Conservation (phyloP, 2,888 invertebrate species). For the Hydraecia micacea region DNA sequence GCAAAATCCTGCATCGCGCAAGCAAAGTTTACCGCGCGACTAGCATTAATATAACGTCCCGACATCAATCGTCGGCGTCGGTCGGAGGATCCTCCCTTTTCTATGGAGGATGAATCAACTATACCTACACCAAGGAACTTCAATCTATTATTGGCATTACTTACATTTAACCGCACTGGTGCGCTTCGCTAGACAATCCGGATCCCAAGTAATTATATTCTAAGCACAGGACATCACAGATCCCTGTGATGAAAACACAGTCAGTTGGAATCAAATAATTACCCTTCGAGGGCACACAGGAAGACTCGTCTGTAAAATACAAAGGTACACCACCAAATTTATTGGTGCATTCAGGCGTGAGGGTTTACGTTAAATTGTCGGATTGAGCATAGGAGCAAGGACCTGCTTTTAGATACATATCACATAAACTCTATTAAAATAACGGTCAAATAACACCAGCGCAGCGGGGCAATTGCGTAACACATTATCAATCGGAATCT, state of each 20-base stretch:
- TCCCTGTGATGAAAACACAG: conserved; percentile 14
- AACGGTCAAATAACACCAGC: background rate
- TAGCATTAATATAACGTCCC: background rate
- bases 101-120: background rate
- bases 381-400: background rate
- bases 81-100: background rate
- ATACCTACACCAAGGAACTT: background rate
- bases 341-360: background rate
- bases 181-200: background rate
- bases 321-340: background rate
- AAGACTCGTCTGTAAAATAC: background rate
- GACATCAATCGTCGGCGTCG: background rate
- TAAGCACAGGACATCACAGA: background rate
- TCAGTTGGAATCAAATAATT: conserved; percentile 20
- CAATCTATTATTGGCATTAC: too few relatives aligned
- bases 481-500: too few relatives aligned
- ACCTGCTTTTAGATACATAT: background rate
- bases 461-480: too few relatives aligned
- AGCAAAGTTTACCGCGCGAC: background rate
- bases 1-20: background rate
- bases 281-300: background rate
- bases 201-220: background rate
- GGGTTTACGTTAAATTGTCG: background rate
- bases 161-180: background rate
- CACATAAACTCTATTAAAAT: background rate